These are phyloP conservation scores for Cassiopea andromeda DNA, from an alignment of 30 jellyfish, hydroid and myxozoan genomes.

Conservation along the genomic window DNA sequence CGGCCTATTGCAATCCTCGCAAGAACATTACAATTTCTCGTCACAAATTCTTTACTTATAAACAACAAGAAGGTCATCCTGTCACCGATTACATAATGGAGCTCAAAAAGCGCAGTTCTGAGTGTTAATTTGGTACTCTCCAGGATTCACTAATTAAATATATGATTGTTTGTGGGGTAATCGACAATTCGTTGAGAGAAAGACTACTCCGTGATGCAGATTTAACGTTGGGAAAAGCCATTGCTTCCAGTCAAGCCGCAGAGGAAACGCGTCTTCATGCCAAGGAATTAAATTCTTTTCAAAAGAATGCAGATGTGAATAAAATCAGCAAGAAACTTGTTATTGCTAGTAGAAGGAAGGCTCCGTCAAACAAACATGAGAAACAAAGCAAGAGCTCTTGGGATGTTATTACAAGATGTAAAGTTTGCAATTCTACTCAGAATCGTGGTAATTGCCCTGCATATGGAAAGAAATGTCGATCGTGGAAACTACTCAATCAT, in stretches of 20 bases:
- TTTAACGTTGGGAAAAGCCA: conserved; percentile 35
- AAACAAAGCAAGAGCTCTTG: neutral
- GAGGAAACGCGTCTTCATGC: conserved; percentile 42
- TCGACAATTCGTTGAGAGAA: conserved; percentile 27
- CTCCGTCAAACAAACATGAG: neutral
- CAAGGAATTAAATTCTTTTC: neutral
- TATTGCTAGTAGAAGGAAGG: neutral
- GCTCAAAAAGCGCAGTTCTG: conserved; percentile 57
- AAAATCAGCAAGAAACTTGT: neutral
- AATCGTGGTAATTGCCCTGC: conserved; percentile 62
- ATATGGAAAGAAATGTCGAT: conserved; percentile 28
- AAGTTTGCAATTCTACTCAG: conserved; percentile 18
- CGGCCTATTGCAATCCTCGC: conserved; percentile 55
- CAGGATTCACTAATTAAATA: conserved; percentile 31
- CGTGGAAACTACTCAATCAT: conserved; percentile 26
- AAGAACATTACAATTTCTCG: conserved; percentile 54
- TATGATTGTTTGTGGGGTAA: conserved; percentile 52
- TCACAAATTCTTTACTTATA: conserved; percentile 41
- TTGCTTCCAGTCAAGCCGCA: conserved; percentile 64
- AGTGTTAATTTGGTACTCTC: conserved; percentile 62
- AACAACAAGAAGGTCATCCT: conserved; percentile 50
- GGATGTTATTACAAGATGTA: neutral
- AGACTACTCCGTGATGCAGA: conserved; percentile 56
- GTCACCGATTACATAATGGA: conserved; percentile 58
- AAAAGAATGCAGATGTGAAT: neutral